These are phyloP conservation scores for Vesta saturnalis DNA, from an alignment of 2,888 invertebrate genomes.

Conservation along the genomic window DNA sequence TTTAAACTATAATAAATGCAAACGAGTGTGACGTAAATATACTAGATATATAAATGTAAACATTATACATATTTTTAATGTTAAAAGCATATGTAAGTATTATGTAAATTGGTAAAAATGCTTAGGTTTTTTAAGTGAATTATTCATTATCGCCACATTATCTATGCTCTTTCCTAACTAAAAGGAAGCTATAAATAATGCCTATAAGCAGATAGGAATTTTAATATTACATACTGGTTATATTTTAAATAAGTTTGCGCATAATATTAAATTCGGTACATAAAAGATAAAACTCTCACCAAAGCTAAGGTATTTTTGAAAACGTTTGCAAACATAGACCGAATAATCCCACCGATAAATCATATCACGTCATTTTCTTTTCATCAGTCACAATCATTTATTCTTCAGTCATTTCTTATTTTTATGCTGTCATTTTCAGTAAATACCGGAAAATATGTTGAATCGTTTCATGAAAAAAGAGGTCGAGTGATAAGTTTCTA, in stretches of 20 bases:
- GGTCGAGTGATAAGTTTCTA: too few species aligned
- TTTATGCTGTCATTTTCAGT: constrained; percentile 22
- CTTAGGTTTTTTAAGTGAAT: constrained; percentile 42
- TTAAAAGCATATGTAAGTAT: constrained; percentile 29
- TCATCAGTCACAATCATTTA: constrained; percentile 31
- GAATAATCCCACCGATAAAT: constrained; percentile 55
- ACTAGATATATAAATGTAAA: constrained; percentile 18
- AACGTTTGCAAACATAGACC: constrained; percentile 33
- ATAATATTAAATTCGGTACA: neutral
- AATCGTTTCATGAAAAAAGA: too few species aligned
- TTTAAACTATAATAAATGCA: neutral
- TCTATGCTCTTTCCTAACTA: constrained; percentile 44
- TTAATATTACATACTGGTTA: constrained; percentile 26
- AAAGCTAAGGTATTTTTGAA: constrained; percentile 16
- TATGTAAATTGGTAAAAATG: constrained; percentile 33
- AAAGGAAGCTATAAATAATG: constrained; percentile 50
- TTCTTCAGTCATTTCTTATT: constrained; percentile 23
- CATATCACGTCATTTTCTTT: constrained; percentile 42
- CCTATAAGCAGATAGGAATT: constrained; percentile 39
- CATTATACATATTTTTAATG: constrained; percentile 26
- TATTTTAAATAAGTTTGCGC: constrained; percentile 25
- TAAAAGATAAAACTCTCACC: too few species aligned
- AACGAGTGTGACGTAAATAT: constrained; percentile 13
- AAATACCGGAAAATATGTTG: constrained; percentile 7
- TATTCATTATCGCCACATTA: constrained; percentile 46